Percentiles rank a stretch among this genome's conserved stretches.
Conservation (phyloP, 1,140 invertebrate genomes). For the Pseudobourletiella spinata region DNA sequence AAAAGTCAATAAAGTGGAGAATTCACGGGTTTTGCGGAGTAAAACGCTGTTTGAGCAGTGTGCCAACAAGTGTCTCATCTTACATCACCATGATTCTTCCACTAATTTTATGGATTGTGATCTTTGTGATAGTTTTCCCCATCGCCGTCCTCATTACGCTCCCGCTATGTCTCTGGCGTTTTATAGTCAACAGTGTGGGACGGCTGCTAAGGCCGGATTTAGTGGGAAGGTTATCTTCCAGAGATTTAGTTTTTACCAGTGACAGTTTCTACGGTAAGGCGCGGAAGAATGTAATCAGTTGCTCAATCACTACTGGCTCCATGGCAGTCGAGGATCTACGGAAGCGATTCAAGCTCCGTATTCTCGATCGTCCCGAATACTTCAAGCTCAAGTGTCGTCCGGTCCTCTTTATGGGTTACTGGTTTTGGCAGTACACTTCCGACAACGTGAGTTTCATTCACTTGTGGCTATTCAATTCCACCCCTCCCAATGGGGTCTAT, state of each 20-base stretch:
- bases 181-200: constrained; percentile 26
- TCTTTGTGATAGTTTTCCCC: constrained; percentile 28
- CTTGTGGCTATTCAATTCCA: too few relatives aligned
- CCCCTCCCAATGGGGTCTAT: too few relatives aligned
- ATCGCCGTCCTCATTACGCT: constrained; percentile 15
- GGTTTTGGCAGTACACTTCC: constrained; percentile 26
- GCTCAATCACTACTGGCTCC: constrained; percentile 12
- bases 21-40: too few relatives aligned
- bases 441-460: constrained; percentile 3
- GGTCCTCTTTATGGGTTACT: constrained; percentile 24
- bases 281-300: constrained; percentile 30
- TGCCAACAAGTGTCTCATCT: too few relatives aligned
- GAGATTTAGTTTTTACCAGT: constrained; percentile 31
- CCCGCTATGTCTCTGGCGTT: constrained; percentile 21
- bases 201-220: constrained; percentile 12
- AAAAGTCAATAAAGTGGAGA: too few relatives aligned
- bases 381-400: constrained; percentile 26
- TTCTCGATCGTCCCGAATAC: constrained; percentile 26
- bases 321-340: constrained; percentile 11
- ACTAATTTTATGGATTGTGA: constrained; percentile 30
- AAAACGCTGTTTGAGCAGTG: too few relatives aligned
- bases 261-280: constrained; percentile 30
- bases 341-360: constrained; percentile 6
- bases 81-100: constrained; percentile 19
- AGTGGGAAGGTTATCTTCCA: constrained; percentile 21